These are phyloP conservation scores for Eilema caniola DNA, from an alignment of 2,888 invertebrate species.

Conservation along the genomic window DNA sequence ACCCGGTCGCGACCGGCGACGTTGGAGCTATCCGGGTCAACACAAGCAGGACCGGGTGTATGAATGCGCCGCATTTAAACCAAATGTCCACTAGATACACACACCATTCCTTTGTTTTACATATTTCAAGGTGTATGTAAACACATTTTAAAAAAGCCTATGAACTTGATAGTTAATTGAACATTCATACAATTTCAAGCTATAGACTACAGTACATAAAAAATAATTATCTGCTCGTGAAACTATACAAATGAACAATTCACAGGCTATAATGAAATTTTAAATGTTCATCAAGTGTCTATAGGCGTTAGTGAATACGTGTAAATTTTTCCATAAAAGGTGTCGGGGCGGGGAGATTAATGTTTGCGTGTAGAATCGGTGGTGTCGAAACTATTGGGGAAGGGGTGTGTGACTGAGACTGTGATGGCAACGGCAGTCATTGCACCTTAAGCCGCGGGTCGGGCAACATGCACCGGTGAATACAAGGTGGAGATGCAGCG, in stretches of 20 bases:
- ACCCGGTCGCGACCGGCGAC: constrained; percentile 83
- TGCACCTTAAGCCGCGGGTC: constrained; percentile 77
- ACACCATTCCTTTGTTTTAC: constrained; percentile 22
- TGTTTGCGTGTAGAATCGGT: constrained; percentile 79
- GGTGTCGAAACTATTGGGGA: constrained; percentile 76
- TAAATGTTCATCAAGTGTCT: constrained; percentile 59
- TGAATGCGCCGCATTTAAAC: constrained; percentile 44
- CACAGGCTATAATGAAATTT: constrained; percentile 52
- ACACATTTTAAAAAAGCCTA: not conserved
- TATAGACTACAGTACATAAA: constrained; percentile 1
- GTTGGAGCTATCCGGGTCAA: constrained; percentile 85
- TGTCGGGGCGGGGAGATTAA: constrained; percentile 76
- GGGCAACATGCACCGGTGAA: constrained; percentile 70
- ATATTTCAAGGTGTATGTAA: not conserved
- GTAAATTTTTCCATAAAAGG: constrained; percentile 68
- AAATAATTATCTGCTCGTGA: constrained; percentile 18
- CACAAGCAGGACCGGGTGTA: constrained; percentile 51
- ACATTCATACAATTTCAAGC: not conserved
- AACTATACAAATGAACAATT: constrained; percentile 38
- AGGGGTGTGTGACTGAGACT: constrained; percentile 62
- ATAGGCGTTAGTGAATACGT: constrained; percentile 60
- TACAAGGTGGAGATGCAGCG: constrained; percentile 69
- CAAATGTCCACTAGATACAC: constrained; percentile 50
- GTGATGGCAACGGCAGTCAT: constrained; percentile 79
- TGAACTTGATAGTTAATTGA: constrained; percentile 8